Base-by-base conservation (phyloP, 2,888 invertebrate genomes). In the Pristionchus entomophagus region DNA sequence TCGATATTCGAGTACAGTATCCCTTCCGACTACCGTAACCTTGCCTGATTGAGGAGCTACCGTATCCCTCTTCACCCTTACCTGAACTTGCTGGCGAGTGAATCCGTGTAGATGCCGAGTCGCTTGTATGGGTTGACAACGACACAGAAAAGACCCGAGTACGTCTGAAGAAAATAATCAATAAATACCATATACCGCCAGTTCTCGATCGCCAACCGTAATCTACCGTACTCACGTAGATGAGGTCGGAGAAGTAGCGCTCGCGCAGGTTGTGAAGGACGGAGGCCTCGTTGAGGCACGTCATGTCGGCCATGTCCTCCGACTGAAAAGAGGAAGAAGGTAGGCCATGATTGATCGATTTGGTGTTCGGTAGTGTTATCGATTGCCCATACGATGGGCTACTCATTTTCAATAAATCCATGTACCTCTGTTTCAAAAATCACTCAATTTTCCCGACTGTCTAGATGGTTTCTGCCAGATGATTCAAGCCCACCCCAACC, bases 221-320 rank as follows among this genome's bases (percentile, higher is more conserved):
- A 69, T 22, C 45, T 38, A 32, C n/a, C 73, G n/a, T 5, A 97
- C 99, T 98, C 95, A 99, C 99, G 95, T 99, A 99, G 94, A 99
- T 99, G 89, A 99, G 96, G 91, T 99, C 98, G 88, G 98, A 98
- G 95, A 97, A 99, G 94, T 99, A 99, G 95, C 99, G 96, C 95
- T 99, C 98, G 95, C 98, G 99, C 95, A 99, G 96, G 95, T 99
- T 99, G 95, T 99, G 97, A 93, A 99, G 96, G 88, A 99, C 99
- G 89, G 98, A 98, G 32, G 99, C 99, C 95, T 99, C 99, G 94
- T 99, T 99, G 91, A 99, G 96, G 94, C 99, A 99, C 92, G 99
- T 99, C 94, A 99, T 95, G 95, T 99, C 99, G 77, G 99, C 98
- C 99, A 99, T 99, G 94, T 99, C 99, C 95, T 99, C 99, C 93